phyloP scores from a whole-genome alignment of 2,113 vertebrate species.

The Gallinago jamesoni region DNA sequence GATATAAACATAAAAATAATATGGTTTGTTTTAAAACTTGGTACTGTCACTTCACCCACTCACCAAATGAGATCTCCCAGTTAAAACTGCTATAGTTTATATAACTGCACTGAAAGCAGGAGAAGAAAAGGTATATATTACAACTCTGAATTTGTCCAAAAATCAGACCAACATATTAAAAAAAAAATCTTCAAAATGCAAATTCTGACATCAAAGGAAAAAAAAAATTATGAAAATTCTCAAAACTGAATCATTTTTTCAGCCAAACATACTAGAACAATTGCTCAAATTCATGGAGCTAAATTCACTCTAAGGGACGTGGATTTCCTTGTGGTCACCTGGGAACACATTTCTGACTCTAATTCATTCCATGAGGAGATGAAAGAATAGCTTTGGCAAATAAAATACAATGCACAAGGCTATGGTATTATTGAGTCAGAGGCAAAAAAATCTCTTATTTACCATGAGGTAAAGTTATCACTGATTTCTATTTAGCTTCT shows the following conservation, averaged over 20 bases:
- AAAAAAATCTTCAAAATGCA: neutral
- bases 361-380: neutral
- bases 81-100: neutral
- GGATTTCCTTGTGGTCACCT: neutral
- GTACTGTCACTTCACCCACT: neutral
- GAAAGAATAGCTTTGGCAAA: neutral
- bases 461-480: neutral
- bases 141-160: neutral
- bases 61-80: neutral
- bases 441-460: neutral
- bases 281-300: neutral
- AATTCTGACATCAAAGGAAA: neutral
- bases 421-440: neutral
- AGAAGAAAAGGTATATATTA: neutral
- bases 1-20: neutral
- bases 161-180: neutral
- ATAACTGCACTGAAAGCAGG: neutral
- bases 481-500: neutral
- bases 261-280: neutral
- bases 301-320: neutral
- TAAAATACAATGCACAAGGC: neutral
- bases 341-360: neutral
- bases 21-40: neutral
- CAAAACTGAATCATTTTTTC: neutral
- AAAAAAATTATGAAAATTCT: neutral